Evolutionary conservation across 1,140 invertebrate genomes (phyloP), one percentile per base, ranked within the genome.

Genomic region (Micrasema longulum): DNA sequence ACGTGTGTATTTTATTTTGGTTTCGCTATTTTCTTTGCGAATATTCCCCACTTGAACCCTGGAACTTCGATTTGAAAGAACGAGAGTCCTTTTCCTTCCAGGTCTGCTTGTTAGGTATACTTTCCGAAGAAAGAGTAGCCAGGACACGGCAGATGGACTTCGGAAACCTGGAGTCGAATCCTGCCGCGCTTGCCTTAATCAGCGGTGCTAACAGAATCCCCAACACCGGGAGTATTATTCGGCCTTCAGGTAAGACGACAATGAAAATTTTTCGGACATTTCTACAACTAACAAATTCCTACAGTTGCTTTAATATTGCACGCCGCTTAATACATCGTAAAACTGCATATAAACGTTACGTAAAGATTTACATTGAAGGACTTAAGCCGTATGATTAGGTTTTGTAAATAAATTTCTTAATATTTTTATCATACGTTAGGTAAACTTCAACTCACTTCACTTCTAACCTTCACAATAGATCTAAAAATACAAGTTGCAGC

Each of bases 31-130:
- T 18, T 23, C 10, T 18, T 43, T 26, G 38, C 18, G 14, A 52
- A 35, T 35, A 22, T 67, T 16, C 48, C 20, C 47, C 16, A 16
- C 18, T 12, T 16, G 26, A 45, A 64, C 66, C 52, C 52, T 71
- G 67, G 52, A 67, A 62, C 38, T 73, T 73, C 72, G 67, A 64
- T 66, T 45, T 75, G 57, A 72, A 71, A 67, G 62, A 72, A 72
- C 43, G 66, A 35, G 47, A 47, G 64, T 64, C 55, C 45, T 69
- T 53, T 63, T 75, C 69, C 62, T 85, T 85, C 78, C 84, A 85
- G 84, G 84, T 85, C 83, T 85, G 77, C 83, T 85, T 81, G 83
- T 85, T 85, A 85, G 83, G 83, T 85, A 85, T 82, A 85, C 83
- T 81, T 85, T 85, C 81, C 83, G 84, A 79, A 82, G 83, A 84